Percentiles rank a stretch among this genome's conserved stretches.
Evolutionary conservation across 2,113 vertebrate genomes (phyloP).

Genomic region (Limanda limanda): DNA sequence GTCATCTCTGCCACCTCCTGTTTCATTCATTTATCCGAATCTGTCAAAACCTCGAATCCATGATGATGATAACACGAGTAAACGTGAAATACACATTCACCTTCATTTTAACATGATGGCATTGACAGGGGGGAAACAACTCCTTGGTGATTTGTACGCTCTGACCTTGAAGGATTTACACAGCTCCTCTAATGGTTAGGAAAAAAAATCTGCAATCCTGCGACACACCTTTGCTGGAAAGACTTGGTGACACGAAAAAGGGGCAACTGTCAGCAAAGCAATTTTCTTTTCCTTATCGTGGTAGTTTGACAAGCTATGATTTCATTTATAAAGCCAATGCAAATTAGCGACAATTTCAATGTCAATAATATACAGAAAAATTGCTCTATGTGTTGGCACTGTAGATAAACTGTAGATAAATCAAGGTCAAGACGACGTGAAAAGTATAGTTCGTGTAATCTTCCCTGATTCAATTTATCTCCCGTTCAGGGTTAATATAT

Average conservation of each 20-base stretch:
- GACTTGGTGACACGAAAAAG: neutral
- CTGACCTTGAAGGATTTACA: slow-evolving; percentile 42
- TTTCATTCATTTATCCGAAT: slow-evolving; percentile 20
- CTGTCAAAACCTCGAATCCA: slow-evolving; percentile 20
- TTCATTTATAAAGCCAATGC: slow-evolving; percentile 16
- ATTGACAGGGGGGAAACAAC: neutral
- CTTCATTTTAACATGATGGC: slow-evolving; percentile 11
- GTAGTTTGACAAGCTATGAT: slow-evolving; percentile 8
- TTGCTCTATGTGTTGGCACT: neutral
- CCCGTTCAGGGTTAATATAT: slow-evolving; percentile 20
- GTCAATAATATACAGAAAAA: neutral
- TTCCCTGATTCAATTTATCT: neutral
- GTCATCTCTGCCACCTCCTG: slow-evolving; percentile 28
- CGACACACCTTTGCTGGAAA: neutral
- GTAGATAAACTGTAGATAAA: slow-evolving; percentile 19
- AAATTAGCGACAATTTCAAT: neutral
- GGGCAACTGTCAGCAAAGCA: neutral
- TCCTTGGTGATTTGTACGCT: neutral
- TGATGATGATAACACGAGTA: neutral
- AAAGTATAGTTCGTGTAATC: slow-evolving; percentile 3
- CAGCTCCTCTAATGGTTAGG: slow-evolving; percentile 17
- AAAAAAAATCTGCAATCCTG: slow-evolving; percentile 8
- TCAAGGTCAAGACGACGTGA: slow-evolving; percentile 2
- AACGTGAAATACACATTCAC: slow-evolving; percentile 10
- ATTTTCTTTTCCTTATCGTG: slow-evolving; percentile 9